phyloP scores from a whole-genome alignment of 1,140 invertebrate genomes.

The Pseudomyrmex concolor region DNA sequence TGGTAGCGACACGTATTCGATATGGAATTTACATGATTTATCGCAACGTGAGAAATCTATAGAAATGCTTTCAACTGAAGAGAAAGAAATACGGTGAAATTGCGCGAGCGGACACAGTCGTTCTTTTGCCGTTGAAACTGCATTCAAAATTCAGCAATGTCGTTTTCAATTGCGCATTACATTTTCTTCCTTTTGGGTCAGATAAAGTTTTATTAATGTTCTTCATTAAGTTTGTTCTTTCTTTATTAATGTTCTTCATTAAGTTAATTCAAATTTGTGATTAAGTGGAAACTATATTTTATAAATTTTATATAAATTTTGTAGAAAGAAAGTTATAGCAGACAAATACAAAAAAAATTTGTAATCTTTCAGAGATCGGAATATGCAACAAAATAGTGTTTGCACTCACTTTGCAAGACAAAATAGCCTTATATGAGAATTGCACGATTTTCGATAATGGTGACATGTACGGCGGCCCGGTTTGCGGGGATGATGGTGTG shows the following conservation, averaged over 20 bases:
- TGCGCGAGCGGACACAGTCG: not conserved
- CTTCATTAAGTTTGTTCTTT: not conserved
- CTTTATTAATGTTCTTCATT: not conserved
- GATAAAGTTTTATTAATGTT: not conserved
- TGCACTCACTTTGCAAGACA: slow-evolving; percentile 4
- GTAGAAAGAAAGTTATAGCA: not conserved
- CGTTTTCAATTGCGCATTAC: not conserved
- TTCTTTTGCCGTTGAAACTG: not conserved
- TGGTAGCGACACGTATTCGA: slow-evolving; percentile 40
- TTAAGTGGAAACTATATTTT: not conserved
- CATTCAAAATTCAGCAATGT: slow-evolving; percentile 4
- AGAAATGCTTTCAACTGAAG: slow-evolving; percentile 7
- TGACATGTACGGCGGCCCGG: slow-evolving; percentile 54
- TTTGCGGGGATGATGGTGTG: slow-evolving; percentile 70
- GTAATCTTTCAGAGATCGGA: slow-evolving; percentile 14
- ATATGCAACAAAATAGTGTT: not conserved
- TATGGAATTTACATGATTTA: slow-evolving; percentile 26
- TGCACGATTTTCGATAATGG: slow-evolving; percentile 59
- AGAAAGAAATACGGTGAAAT: slow-evolving; percentile 5
- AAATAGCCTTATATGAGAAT: slow-evolving; percentile 41
- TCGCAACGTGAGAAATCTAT: slow-evolving; percentile 21
- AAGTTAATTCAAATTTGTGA: not conserved
- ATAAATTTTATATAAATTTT: not conserved
- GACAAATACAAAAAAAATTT: not conserved
- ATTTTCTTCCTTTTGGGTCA: slow-evolving; percentile 2